Evolutionary conservation across 2,888 invertebrate species (phyloP).

Genomic region (Acanthosepion lycidas): DNA sequence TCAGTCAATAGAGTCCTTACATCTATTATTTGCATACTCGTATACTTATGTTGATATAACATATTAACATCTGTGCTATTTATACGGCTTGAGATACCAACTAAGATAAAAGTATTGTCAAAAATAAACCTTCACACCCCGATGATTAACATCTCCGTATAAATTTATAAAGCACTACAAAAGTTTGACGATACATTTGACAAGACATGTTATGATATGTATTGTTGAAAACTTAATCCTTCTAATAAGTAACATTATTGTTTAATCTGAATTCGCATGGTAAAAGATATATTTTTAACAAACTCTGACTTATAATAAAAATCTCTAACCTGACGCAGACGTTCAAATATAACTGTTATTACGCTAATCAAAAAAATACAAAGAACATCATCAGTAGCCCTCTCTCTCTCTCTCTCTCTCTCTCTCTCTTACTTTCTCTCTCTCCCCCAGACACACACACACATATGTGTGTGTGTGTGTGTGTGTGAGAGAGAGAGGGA

Average conservation of each 20-base stretch:
- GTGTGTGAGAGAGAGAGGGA: rapidly evolving
- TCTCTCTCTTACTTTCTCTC: no score
- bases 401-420: no score
- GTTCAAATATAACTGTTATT: no score
- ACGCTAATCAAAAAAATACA: no score
- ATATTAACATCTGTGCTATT: not conserved
- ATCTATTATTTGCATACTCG: not conserved
- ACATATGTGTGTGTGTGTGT: no score
- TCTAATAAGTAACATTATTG: not conserved
- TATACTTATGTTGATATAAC: not conserved
- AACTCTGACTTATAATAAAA: no score
- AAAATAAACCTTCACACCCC: not conserved
- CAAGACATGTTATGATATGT: no score
- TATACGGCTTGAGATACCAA: not conserved
- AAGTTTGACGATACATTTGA: not conserved
- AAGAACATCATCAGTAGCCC: no score
- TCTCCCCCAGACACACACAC: no score
- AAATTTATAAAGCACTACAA: not conserved
- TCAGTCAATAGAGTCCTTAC: not conserved
- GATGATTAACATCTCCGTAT: not conserved
- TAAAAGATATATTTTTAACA: no score
- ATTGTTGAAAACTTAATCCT: not conserved
- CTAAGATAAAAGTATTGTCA: not conserved
- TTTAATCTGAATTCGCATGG: no score
- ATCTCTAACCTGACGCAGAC: no score